Conservation (phyloP, 1,140 invertebrate species). For the Heliothis subflexa region DNA sequence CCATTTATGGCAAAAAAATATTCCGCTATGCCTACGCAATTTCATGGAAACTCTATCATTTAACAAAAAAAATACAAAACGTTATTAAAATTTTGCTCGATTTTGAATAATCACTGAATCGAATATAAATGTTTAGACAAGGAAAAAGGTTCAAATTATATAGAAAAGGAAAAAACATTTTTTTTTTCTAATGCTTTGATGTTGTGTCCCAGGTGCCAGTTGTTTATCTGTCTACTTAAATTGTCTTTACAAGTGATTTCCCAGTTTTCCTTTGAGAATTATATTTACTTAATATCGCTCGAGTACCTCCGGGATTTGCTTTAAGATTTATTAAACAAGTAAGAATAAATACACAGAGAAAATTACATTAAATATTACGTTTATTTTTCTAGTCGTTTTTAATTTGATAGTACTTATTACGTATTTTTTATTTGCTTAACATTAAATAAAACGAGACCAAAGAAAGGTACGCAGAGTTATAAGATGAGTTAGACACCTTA, state of each 20-base stretch:
- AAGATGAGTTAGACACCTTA: too few relatives aligned
- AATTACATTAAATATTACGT: background rate
- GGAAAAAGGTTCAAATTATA: slow-evolving; percentile 1
- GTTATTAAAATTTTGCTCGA: slow-evolving; percentile 28
- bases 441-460: too few relatives aligned
- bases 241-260: slow-evolving; percentile 25
- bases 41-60: background rate
- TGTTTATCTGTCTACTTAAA: slow-evolving; percentile 35
- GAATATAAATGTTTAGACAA: slow-evolving; percentile 31
- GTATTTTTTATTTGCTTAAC: too few relatives aligned
- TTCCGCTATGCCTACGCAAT: background rate
- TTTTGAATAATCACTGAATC: slow-evolving; percentile 16
- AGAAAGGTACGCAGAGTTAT: too few relatives aligned
- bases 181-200: slow-evolving; percentile 13
- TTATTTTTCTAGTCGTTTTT: background rate
- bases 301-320: background rate
- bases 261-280: background rate
- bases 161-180: background rate
- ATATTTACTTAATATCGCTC: slow-evolving; percentile 21
- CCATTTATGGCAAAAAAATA: background rate
- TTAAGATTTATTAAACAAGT: background rate
- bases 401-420: background rate
- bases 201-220: background rate
- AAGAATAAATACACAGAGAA: background rate
- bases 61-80: background rate